Conservation (phyloP, 1,140 invertebrate species). For the Stegodyphus dumicola region DNA sequence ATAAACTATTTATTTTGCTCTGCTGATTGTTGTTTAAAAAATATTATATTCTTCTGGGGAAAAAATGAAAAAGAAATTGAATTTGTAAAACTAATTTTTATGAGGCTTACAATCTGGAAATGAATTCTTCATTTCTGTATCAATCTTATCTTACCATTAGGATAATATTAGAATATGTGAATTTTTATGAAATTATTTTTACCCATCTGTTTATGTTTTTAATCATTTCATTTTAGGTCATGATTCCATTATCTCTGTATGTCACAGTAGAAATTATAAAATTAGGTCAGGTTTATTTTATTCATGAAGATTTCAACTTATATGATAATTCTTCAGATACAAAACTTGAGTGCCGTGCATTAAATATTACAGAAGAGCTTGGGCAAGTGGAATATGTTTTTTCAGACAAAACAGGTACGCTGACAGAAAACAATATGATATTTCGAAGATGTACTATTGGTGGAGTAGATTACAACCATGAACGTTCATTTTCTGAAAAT, state of each 20-base stretch:
- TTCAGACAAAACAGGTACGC: constrained; percentile 96
- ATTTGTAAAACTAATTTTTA: no score
- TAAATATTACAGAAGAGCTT: constrained; percentile 97
- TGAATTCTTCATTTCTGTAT: no score
- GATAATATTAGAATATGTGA: neutral
- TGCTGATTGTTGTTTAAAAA: no score
- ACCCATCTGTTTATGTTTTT: neutral
- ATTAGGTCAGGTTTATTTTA: constrained; percentile 94
- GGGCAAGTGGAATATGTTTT: constrained; percentile 97
- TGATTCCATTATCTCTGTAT: constrained; percentile 97
- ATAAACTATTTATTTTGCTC: no score
- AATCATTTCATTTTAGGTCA: constrained; percentile 75
- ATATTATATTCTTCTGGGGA: no score
- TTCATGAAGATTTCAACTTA: constrained; percentile 88
- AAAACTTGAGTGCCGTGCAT: constrained; percentile 90
- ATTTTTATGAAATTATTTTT: neutral
- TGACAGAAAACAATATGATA: constrained; percentile 98
- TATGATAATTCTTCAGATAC: constrained; percentile 87
- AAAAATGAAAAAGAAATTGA: no score
- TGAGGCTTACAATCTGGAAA: no score
- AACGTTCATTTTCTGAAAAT: constrained; percentile 69
- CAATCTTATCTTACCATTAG: no score
- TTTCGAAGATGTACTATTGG: constrained; percentile 90
- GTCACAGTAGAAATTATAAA: constrained; percentile 98
- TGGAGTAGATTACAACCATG: constrained; percentile 89